phyloP scores from a whole-genome alignment of 64 coral and sea anemone genomes.

The Pocillopora verrucosa region DNA sequence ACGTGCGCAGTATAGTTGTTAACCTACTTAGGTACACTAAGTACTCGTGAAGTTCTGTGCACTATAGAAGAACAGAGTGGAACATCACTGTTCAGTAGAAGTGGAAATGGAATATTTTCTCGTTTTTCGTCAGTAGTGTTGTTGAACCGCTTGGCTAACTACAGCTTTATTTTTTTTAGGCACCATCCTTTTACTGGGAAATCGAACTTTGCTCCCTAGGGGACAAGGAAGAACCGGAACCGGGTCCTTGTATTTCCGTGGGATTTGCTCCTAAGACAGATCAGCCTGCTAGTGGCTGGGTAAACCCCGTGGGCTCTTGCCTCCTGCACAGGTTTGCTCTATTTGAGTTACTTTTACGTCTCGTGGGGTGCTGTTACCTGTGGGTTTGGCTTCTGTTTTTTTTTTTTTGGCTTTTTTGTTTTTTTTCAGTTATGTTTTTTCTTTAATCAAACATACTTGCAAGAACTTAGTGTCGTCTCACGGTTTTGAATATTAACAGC shows the following conservation, averaged over 20 bases:
- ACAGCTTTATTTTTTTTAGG: conserved; percentile 41
- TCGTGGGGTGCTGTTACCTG: background rate
- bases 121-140: too few species aligned
- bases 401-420: too few species aligned
- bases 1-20: too few species aligned
- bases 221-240: conserved; percentile 13
- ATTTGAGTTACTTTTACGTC: background rate
- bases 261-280: conserved; percentile 70
- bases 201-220: conserved; percentile 74
- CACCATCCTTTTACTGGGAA: conserved; percentile 94
- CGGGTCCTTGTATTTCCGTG: conserved; percentile 61
- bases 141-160: background rate
- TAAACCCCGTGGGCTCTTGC: conserved; percentile 74
- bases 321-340: conserved; percentile 71
- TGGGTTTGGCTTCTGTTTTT: background rate
- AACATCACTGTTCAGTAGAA: too few species aligned
- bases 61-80: too few species aligned
- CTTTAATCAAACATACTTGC: background rate
- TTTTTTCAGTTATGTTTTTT: background rate
- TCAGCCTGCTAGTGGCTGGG: conserved; percentile 58
- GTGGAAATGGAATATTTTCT: too few species aligned
- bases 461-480: background rate
- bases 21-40: too few species aligned
- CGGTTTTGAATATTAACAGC: conserved; percentile 17
- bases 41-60: too few species aligned